Base-by-base conservation (phyloP, 2,113 vertebrate species). In the Pipa parva region DNA sequence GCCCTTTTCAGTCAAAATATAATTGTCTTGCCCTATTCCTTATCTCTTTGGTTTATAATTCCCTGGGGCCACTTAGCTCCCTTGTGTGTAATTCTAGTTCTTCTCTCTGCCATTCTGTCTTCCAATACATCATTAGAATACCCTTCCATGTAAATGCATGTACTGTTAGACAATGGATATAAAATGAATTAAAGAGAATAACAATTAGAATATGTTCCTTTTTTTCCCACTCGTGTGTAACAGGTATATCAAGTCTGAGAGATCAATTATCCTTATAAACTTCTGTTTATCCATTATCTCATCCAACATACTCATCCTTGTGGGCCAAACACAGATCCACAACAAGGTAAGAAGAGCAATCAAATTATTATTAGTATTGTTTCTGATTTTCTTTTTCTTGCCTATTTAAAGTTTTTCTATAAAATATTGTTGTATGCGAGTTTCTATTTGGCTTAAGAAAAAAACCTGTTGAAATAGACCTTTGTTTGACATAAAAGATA, bases 231-330 rank as follows among this genome's bases (percentile, higher is more conserved):
- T 63, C 83, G 29, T 82, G 73, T 77, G n/a, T 28, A 70, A 76
- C 76, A 99, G 97, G 84, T 99, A 95, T 74, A 98, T 99, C 75
- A 91, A 93, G 73, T 99, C 97, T 67, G 97, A 99, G 77, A 84
- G 97, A 69, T 98, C 95, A 60, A 98, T 99, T 81, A 99, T 99
- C 80, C 82, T 99, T 72, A 98, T 99, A 80, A 99, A 99, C 89
- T 99, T 99, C 90, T 99, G 97, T 87, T 80, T 99, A 51, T 99
- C 97, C 22, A 99, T 99, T 82, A 92, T 99, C 84, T 99, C 94
- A 78, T 99, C 97, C 49, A 99, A 99, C 77, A 95, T 99, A 73
- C 88, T 99, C 78, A 99, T 99, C 74, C 80, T 99, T 55, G 92
- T 99, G 73, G 97, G 97, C 84, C 97, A 99, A 83, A 99, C 97